Evolutionary conservation across 1,140 invertebrate species (phyloP).

Genomic region (Eciton burchellii): DNA sequence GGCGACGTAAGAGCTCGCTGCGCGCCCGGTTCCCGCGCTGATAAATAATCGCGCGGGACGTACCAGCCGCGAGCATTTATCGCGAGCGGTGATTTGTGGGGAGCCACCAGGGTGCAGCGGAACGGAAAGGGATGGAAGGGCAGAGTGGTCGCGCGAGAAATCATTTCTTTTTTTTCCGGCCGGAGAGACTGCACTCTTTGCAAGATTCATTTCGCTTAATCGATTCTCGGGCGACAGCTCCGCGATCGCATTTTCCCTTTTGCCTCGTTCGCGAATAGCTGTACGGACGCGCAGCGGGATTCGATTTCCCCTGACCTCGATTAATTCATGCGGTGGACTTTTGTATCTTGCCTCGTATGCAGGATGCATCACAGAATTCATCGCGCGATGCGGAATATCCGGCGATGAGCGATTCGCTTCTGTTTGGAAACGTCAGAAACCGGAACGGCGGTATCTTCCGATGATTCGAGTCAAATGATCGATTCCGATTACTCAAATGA

Average conservation of each 20-base stretch:
- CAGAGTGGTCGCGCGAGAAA: conserved; percentile 31
- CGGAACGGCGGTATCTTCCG: not conserved
- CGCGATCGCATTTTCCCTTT: conserved; percentile 38
- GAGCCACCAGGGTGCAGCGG: conserved; percentile 3
- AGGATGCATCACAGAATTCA: conserved; percentile 30
- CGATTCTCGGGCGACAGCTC: conserved; percentile 47
- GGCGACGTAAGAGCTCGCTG: conserved; percentile 1
- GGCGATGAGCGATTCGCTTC: conserved; percentile 16
- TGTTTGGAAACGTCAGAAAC: not conserved
- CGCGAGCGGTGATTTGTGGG: conserved; percentile 74
- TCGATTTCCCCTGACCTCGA: conserved; percentile 37
- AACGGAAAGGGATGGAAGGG: not conserved
- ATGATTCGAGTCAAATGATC: not conserved
- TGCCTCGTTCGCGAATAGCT: not conserved
- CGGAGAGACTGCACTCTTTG: conserved; percentile 47
- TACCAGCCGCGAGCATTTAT: conserved; percentile 74
- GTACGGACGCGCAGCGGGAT: conserved; percentile 18
- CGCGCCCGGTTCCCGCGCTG: conserved; percentile 46
- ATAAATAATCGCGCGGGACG: conserved; percentile 75
- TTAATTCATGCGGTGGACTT: conserved; percentile 47
- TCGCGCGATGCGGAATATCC: not conserved
- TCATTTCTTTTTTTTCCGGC: conserved; percentile 60
- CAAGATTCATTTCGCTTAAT: conserved; percentile 54
- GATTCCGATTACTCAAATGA: not conserved
- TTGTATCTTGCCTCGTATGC: conserved; percentile 39